Evolutionary conservation across 2,888 invertebrate genomes (phyloP), one percentile per base, ranked within the genome.

Genomic region (Lymantria monacha): DNA sequence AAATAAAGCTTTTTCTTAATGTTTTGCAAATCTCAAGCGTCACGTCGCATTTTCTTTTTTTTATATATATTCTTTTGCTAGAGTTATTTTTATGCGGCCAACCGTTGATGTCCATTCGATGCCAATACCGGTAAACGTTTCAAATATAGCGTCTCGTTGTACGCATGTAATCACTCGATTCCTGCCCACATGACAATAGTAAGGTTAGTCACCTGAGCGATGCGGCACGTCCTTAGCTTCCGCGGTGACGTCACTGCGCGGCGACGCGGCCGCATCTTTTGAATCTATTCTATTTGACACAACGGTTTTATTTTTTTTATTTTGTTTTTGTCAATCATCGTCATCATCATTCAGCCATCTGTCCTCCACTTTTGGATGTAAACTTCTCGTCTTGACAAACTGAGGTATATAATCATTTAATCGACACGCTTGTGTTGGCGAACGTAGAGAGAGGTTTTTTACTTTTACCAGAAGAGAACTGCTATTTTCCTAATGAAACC

Each of bases 201-300:
- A 64, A 77, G 80, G 80, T 81, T 79, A 81, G 69, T 80, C 78
- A 81, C 81, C 81, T 76, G 64, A 57, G 72, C 74, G 75, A 64
- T 69, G 67, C 70, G 63, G 71, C 83, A 80, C 83, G 87, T 83
- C 79, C 80, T 74, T 67, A 65, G 81, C 84, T 85, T 87, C 88
- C 87, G 87, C 71, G 79, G 74, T 87, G 83, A 85, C 87, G 87
- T 86, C 83, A 83, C 33, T 58, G 57, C 46, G 42, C 49, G 60
- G 22, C 22, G 51, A 57, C 56, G 46, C 60, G 59, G 59, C 55
- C 69, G 62, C 66, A 55, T 54, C 58, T 63, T 61, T 60, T 48
- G 50, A 63, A 60, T 51, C 49, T 46, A 44, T 41, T 52, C 47
- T 38, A 33, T 49, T 56, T 51, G 55, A 52, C 47, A 42, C 53